These are phyloP conservation scores for Sogatella furcifera DNA, from an alignment of 1,140 invertebrate species.

Conservation along the genomic window DNA sequence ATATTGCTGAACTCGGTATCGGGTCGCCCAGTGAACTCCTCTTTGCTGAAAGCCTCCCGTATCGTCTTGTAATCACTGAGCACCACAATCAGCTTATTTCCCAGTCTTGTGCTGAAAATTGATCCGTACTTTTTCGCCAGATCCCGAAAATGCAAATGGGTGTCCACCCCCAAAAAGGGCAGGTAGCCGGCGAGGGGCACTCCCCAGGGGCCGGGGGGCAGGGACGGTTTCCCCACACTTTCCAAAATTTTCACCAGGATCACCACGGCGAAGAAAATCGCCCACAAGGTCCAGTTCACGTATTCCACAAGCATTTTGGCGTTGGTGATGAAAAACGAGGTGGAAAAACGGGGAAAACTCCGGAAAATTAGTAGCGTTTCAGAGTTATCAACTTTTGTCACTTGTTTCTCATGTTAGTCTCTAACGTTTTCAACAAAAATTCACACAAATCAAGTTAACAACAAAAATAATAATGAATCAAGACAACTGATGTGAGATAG, in stretches of 20 bases:
- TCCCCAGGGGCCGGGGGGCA: constrained; percentile 80
- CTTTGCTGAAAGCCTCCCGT: constrained; percentile 67
- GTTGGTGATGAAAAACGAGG: too few species aligned
- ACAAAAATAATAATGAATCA: too few species aligned
- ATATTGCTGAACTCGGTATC: constrained; percentile 72
- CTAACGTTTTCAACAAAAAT: too few species aligned
- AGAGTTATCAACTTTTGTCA: too few species aligned
- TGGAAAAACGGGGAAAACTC: too few species aligned
- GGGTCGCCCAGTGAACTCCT: constrained; percentile 77
- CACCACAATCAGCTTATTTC: constrained; percentile 70
- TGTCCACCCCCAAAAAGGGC: constrained; percentile 60
- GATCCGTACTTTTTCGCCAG: constrained; percentile 65
- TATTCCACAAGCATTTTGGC: too few species aligned
- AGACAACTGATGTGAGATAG: too few species aligned
- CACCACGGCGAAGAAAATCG: not conserved
- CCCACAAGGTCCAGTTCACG: too few species aligned
- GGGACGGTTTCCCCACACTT: constrained; percentile 5
- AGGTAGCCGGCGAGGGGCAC: constrained; percentile 72
- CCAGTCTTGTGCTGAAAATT: constrained; percentile 69
- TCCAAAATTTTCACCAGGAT: not conserved
- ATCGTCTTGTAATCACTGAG: constrained; percentile 76
- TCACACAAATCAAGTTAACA: too few species aligned
- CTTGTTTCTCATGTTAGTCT: too few species aligned
- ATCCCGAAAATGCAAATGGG: constrained; percentile 65
- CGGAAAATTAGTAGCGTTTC: too few species aligned